Percentiles rank a stretch among this genome's conserved stretches.
Evolutionary conservation across 2,113 vertebrate species (phyloP).

Genomic region (Propithecus coquereli): DNA sequence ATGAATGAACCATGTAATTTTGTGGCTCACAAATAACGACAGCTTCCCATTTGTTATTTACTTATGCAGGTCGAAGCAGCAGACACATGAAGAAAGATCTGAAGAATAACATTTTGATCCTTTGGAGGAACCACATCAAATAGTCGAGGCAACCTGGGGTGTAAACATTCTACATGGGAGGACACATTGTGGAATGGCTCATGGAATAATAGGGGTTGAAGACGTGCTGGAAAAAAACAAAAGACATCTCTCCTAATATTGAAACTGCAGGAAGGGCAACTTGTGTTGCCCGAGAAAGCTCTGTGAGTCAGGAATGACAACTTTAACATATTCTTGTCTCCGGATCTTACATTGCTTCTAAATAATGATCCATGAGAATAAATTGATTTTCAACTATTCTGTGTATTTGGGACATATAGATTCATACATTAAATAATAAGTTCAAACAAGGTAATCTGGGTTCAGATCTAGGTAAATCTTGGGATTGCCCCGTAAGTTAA

Average conservation of each 20-base stretch:
- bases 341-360: background rate
- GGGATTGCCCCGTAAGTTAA: background rate
- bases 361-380: background rate
- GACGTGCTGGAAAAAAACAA: background rate
- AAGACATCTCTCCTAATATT: background rate
- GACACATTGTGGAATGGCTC: background rate
- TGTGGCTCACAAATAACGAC: background rate
- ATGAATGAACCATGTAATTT: slow-evolving; percentile 18
- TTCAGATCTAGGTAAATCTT: background rate
- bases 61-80: background rate
- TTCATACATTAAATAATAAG: background rate
- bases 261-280: background rate
- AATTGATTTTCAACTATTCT: background rate
- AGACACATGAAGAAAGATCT: background rate
- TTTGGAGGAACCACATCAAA: background rate
- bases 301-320: background rate
- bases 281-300: background rate
- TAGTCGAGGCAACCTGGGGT: background rate
- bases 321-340: background rate
- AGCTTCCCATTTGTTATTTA: background rate
- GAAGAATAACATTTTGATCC: background rate
- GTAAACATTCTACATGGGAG: background rate
- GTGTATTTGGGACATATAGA: background rate
- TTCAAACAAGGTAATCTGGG: background rate
- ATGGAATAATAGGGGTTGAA: background rate